Base-by-base conservation (phyloP, 2,888 invertebrate species). In the Danaus chrysippus region DNA sequence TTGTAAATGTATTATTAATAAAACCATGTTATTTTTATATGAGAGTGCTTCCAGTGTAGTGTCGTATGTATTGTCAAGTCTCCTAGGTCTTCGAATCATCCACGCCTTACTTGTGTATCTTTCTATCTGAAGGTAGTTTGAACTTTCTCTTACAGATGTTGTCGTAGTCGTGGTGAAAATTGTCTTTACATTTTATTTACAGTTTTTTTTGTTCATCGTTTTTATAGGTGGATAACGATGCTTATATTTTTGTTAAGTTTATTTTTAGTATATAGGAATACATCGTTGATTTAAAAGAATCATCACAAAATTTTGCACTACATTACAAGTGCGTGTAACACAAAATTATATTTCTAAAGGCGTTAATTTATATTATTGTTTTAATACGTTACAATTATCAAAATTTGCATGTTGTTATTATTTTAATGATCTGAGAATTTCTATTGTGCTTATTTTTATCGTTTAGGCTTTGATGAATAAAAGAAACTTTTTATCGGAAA, bases 51-150 rank as follows among this genome's bases (percentile, higher is more conserved):
- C 49, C 17, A 49, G 17, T 17, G 49, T n/a, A 15, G 17, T 49
- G 79, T 77, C 78, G 23, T 34, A 34, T 34, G 23, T 34, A 34
- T 34, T 34, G 23, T 34, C 23, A 34, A 49, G 49, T 49, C 15
- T 17, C 17, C 17, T 49, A 49, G 73, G 81, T 81, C 79, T 76
- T 83, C 83, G 81, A 81, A 78, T 86, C 87, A 88, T 87, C 81
- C 85, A 85, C 73, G 86, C 87, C 88, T 90, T 90, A 90, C 90
- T 90, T 90, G 90, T 90, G 89, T 89, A 88, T 89, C 87, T 90
- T 86, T 89, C 88, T 88, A 77, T 87, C 87, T 86, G 81, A 74
- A 81, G 84, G 84, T 89, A 89, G 87, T 86, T 86, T 82, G 81
- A 75, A 67, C 70, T 77, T 82, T 82, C 78, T 85, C 77, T 84